Conservation (phyloP, 2,888 invertebrate genomes). For the Drosophila nr. perissopoda region DNA sequence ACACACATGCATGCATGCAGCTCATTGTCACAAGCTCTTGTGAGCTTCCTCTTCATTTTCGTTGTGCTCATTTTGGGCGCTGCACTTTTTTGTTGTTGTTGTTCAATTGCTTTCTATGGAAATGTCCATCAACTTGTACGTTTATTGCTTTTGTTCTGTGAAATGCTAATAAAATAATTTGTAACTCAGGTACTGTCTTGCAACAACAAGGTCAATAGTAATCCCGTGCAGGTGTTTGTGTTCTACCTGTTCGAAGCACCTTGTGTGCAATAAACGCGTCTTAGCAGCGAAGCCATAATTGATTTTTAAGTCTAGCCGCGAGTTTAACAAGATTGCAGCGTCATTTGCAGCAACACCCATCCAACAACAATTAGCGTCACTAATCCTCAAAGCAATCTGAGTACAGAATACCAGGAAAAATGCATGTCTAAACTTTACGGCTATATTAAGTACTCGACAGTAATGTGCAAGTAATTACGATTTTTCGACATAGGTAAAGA, state of each 20-base stretch:
- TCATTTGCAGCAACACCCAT: conserved; percentile 51
- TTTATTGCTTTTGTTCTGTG: conserved; percentile 30
- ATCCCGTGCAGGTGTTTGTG: conserved; percentile 70
- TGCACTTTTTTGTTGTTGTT: conserved; percentile 32
- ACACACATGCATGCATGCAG: not conserved
- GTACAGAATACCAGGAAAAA: conserved; percentile 25
- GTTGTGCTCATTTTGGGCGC: conserved; percentile 14
- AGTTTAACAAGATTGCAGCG: conserved; percentile 71
- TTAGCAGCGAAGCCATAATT: conserved; percentile 58
- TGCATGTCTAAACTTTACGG: not conserved
- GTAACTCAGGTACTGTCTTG: conserved; percentile 55
- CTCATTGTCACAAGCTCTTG: conserved; percentile 2
- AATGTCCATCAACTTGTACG: conserved; percentile 30
- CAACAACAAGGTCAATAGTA: conserved; percentile 55
- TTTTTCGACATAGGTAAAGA: not conserved
- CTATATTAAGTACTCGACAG: not conserved
- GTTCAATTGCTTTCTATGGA: conserved; percentile 42
- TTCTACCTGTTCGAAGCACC: conserved; percentile 45
- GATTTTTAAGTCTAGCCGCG: conserved; percentile 41
- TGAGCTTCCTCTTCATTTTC: conserved; percentile 3
- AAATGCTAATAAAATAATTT: conserved; percentile 70
- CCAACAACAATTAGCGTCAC: conserved; percentile 57
- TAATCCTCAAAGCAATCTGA: conserved; percentile 46
- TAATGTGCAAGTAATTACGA: conserved; percentile 7
- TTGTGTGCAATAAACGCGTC: conserved; percentile 40